Evolutionary conservation across 2,113 vertebrate genomes (phyloP).

Genomic region (Amazona guildingii): DNA sequence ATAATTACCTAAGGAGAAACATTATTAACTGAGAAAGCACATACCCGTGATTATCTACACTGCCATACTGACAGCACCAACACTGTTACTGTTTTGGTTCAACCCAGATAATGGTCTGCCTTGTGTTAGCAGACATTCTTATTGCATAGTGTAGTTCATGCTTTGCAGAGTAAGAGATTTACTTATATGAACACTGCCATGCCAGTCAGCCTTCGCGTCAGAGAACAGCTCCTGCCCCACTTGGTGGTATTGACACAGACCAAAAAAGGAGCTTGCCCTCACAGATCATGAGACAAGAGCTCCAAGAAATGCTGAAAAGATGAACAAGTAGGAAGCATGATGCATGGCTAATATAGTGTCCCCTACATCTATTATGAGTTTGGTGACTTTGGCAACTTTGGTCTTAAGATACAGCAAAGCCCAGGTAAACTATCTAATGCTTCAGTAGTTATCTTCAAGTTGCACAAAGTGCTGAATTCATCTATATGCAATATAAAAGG

Average conservation of each 20-base stretch:
- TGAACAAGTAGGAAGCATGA: background rate
- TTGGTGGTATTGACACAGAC: background rate
- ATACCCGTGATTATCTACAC: background rate
- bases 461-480: background rate
- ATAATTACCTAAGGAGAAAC: background rate
- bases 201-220: background rate
- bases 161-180: background rate
- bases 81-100: background rate
- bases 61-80: background rate
- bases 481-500: background rate
- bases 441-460: background rate
- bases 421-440: background rate
- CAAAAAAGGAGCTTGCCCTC: background rate
- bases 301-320: background rate
- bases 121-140: background rate
- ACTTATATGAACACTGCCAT: background rate
- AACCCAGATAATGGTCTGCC: background rate
- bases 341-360: background rate
- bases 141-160: fast-evolving
- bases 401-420: background rate
- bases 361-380: background rate
- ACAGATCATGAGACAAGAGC: background rate
- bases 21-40: background rate
- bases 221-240: background rate
- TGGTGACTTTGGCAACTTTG: background rate